phyloP scores from a whole-genome alignment of 2,888 invertebrate species.

The Eubasilissa splendida region DNA sequence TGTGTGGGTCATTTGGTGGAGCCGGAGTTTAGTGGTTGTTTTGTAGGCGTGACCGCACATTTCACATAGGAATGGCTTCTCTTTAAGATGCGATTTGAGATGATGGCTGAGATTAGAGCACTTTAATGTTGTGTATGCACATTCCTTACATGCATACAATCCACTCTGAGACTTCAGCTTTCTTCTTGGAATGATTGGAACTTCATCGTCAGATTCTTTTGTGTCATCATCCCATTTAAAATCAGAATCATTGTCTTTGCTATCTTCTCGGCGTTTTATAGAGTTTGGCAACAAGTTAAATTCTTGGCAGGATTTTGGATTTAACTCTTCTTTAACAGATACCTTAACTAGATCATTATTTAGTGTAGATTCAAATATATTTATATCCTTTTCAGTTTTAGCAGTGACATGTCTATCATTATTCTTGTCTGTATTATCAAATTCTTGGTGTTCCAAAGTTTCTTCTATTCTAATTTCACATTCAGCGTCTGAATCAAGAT shows the following conservation, averaged over 20 bases:
- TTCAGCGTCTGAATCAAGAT: not conserved
- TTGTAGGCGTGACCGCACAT: conserved; percentile 28
- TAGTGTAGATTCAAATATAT: not conserved
- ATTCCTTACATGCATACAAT: conserved; percentile 25
- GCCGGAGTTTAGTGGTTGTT: not conserved
- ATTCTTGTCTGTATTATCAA: too few species aligned
- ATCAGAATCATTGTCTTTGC: not conserved
- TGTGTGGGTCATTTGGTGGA: conserved; percentile 28
- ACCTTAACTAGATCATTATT: not conserved
- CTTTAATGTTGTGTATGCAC: conserved; percentile 6
- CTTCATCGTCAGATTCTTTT: not conserved
- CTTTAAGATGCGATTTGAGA: conserved; percentile 18
- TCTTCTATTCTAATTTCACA: too few species aligned
- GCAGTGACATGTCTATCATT: too few species aligned
- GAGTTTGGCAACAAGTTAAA: not conserved
- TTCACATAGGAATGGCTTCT: conserved; percentile 31
- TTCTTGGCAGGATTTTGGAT: not conserved
- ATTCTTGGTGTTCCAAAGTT: too few species aligned
- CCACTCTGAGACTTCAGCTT: conserved; percentile 8
- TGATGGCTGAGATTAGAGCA: not conserved
- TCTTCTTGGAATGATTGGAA: not conserved
- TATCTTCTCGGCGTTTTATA: not conserved
- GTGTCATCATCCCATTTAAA: not conserved
- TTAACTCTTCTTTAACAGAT: not conserved
- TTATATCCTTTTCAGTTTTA: too few species aligned